Percentiles rank a stretch among this genome's conserved stretches.
Evolutionary conservation across 2,797 vertebrate species (phyloP).

Genomic region (Heliangelus exortis): DNA sequence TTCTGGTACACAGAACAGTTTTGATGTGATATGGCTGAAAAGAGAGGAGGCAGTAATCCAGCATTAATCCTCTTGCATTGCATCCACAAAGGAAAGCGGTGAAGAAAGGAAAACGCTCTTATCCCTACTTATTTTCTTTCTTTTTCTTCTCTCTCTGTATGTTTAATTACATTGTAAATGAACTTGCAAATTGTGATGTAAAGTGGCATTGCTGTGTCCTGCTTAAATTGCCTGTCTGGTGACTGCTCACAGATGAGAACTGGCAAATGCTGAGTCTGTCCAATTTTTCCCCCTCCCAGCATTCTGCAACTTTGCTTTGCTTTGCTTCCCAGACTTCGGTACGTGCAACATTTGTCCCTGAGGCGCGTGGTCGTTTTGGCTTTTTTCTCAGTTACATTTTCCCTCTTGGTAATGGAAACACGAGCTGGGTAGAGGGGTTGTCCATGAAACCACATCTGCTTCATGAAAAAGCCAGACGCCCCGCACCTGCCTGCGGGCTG

Average conservation of each 20-base stretch:
- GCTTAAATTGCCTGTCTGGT: background rate
- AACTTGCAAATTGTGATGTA: background rate
- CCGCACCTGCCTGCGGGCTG: background rate
- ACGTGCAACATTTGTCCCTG: background rate
- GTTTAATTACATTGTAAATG: background rate
- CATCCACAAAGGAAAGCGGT: background rate
- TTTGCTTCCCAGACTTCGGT: background rate
- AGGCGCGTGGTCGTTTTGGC: background rate
- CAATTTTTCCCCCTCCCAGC: background rate
- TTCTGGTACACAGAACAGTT: background rate
- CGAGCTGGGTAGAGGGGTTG: background rate
- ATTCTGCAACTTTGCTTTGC: background rate
- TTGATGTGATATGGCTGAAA: background rate
- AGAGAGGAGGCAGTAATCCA: background rate
- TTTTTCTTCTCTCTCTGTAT: background rate
- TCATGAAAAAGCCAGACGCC: background rate
- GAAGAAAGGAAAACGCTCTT: background rate
- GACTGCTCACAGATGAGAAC: background rate
- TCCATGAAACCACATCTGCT: background rate
- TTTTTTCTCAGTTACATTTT: constrained; percentile 37
- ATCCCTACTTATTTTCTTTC: background rate
- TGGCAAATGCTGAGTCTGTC: background rate
- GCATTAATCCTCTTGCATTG: background rate
- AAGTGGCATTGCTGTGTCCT: background rate
- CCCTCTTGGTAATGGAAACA: background rate